Evolutionary conservation across 2,797 vertebrate genomes (phyloP), one percentile per base, ranked within the genome.

Genomic region (Atherinosoma microstoma): DNA sequence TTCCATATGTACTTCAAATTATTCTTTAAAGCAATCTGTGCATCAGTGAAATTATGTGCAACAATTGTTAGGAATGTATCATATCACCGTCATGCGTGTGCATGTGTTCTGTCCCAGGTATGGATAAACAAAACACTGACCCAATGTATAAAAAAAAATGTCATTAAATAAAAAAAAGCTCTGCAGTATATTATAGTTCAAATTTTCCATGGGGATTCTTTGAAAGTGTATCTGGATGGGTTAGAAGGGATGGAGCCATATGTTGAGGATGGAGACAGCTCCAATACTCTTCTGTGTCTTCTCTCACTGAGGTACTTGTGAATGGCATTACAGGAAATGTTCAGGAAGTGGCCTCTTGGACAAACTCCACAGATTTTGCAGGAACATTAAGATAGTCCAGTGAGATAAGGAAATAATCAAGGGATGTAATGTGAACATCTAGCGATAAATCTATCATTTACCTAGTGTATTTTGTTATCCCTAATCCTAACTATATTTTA

Each of bases 241-340:
- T 30, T 34, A 58, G 38, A 38, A 38, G 11, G 36, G 36, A 38
- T 40, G 12, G 15, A 16, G 15, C 40, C 15, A 42, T 42, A 18
- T 18, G 40, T 16, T 6, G 16, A 58, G 57, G 18, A 61, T 51
- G 18, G 27, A 36, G 51, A 66, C 45, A 51, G 16, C 32, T 35
- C 24, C 40, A 60, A 22, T 27, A 66, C 42, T 49, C 56, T 57
- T n/a, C 35, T 49, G 38, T 29, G 45, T 57, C 36, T 75, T 40
- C 11, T 65, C 59, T 58, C 42, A 36, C 32, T 24, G 12, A 62
- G 24, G 56, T 10, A 65, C 27, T 22, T 57, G 45, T 60, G 78
- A 73, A 79, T 76, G 45, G 68, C 40, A 54, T 12, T 40, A 45
- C 40, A 45, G 18, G 18, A 20, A 45, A 63, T 68, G 75, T 36